Evolutionary conservation across 2,888 invertebrate genomes (phyloP).

Genomic region (Andrena bucephala): DNA sequence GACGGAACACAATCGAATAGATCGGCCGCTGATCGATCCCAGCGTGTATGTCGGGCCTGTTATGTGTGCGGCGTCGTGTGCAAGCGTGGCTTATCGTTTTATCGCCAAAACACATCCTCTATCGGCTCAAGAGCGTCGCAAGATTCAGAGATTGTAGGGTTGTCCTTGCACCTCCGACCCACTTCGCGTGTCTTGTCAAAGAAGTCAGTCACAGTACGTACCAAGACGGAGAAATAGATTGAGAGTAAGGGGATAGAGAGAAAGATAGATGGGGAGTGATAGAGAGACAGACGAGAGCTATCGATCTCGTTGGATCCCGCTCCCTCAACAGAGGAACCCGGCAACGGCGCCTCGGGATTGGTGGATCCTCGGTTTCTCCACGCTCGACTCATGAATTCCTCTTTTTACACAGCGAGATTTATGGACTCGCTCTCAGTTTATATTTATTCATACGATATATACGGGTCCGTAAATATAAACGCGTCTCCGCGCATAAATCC

Average conservation of each 20-base stretch:
- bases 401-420: conserved; percentile 27
- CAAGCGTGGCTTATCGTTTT: conserved; percentile 48
- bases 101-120: conserved; percentile 40
- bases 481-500: conserved; percentile 20
- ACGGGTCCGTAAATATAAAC: conserved; percentile 17
- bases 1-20: conserved; percentile 16
- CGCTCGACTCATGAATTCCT: conserved; percentile 22
- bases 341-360: conserved; percentile 31
- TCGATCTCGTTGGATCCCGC: conserved; percentile 53
- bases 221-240: conserved; percentile 20
- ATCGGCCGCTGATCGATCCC: conserved; percentile 27
- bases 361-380: conserved; percentile 32
- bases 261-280: background rate
- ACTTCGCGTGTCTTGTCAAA: conserved; percentile 71
- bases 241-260: conserved; percentile 9
- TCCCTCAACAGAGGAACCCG: conserved; percentile 31
- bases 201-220: conserved; percentile 59
- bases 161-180: conserved; percentile 78
- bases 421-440: conserved; percentile 22
- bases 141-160: conserved; percentile 52
- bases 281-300: conserved; percentile 22
- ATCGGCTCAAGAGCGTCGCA: conserved; percentile 35
- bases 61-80: conserved; percentile 41
- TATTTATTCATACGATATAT: conserved; percentile 23
- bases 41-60: conserved; percentile 18